Evolutionary conservation across 2,113 vertebrate genomes (phyloP).

Genomic region (Manacus vitellinus): DNA sequence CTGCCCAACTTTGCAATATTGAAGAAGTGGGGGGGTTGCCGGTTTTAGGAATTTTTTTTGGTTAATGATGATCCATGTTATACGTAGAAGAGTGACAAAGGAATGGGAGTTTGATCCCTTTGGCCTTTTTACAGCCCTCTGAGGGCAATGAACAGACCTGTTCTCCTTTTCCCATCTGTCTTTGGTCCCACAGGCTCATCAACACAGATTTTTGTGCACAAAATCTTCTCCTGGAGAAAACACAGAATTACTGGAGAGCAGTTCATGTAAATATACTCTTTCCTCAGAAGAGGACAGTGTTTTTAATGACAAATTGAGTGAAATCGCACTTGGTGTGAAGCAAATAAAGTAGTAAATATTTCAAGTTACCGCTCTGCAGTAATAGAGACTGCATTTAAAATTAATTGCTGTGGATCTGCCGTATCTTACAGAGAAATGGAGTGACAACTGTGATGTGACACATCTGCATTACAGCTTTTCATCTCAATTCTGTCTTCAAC

Average conservation of each 20-base stretch:
- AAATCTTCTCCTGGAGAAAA: not conserved
- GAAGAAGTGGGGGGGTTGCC: not conserved
- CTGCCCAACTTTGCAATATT: not conserved
- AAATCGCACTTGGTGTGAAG: conserved; percentile 61
- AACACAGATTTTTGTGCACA: not conserved
- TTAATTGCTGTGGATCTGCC: conserved; percentile 69
- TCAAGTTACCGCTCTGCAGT: conserved; percentile 36
- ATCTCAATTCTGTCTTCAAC: conserved; percentile 57
- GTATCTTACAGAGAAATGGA: conserved; percentile 40
- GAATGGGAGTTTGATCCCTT: not conserved
- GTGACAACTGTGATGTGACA: conserved; percentile 65
- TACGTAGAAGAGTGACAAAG: not conserved
- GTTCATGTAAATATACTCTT: not conserved
- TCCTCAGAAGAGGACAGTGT: conserved; percentile 37
- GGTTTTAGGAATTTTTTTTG: not conserved
- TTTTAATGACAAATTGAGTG: conserved; percentile 70
- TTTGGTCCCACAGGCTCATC: not conserved
- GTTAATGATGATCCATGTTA: not conserved
- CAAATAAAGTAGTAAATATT: conserved; percentile 70
- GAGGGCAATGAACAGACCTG: not conserved
- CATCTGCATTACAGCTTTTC: conserved; percentile 62
- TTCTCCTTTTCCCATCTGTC: not conserved
- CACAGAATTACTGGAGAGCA: not conserved
- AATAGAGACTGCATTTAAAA: conserved; percentile 60
- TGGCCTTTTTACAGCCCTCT: not conserved